Percentiles rank a stretch among this genome's conserved stretches.
Conservation (phyloP, 1,140 invertebrate species). For the Hesperophylax magnus region DNA sequence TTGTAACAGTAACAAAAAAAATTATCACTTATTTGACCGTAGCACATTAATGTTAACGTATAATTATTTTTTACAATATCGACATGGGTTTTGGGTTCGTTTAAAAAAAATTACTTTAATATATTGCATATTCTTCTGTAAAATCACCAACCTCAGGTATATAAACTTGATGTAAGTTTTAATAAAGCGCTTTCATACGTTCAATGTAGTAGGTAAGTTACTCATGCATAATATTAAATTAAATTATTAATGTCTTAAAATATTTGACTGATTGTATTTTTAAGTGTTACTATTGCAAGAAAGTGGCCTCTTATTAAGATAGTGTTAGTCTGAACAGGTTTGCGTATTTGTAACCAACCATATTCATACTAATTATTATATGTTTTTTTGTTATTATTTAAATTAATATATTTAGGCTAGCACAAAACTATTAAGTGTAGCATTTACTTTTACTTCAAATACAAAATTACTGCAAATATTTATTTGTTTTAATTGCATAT, state of each 20-base stretch:
- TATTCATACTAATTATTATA: background rate
- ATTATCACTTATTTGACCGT: too few species aligned
- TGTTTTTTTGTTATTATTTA: slow-evolving; percentile 8
- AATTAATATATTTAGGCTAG: slow-evolving; percentile 20
- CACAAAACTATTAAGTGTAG: slow-evolving; percentile 37
- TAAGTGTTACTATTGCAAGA: slow-evolving; percentile 31
- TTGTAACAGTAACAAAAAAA: too few species aligned
- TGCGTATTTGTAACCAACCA: slow-evolving; percentile 19
- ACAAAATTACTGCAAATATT: slow-evolving; percentile 23
- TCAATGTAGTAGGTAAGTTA: background rate
- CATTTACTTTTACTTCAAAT: slow-evolving; percentile 28
- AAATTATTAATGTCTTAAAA: slow-evolving; percentile 25
- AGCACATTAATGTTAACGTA: too few species aligned
- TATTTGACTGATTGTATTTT: slow-evolving; percentile 38
- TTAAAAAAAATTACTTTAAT: too few species aligned
- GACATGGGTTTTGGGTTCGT: too few species aligned
- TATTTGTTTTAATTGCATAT: background rate
- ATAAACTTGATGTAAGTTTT: too few species aligned
- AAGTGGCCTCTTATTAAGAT: slow-evolving; percentile 38
- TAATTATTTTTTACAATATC: too few species aligned
- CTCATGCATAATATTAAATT: background rate
- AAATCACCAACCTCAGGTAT: too few species aligned
- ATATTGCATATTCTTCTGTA: too few species aligned
- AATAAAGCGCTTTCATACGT: background rate
- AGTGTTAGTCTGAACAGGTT: slow-evolving; percentile 14